These are phyloP conservation scores for Danaus chrysippus DNA, from an alignment of 2,888 invertebrate genomes.

Conservation along the genomic window DNA sequence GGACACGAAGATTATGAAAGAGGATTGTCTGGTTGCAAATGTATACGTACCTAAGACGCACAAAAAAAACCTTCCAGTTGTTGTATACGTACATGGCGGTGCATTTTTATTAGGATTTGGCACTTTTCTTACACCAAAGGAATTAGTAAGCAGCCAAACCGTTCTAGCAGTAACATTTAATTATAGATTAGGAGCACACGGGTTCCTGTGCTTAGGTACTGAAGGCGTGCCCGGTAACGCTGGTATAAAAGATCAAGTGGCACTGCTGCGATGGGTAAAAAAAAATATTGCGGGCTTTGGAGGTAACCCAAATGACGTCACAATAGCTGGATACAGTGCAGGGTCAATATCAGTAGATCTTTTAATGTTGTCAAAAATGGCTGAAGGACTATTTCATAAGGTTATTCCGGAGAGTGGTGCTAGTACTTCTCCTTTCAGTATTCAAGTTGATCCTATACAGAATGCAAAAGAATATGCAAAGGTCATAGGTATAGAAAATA, in stretches of 20 bases:
- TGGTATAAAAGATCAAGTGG: constrained; percentile 42
- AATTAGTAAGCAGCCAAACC: constrained; percentile 38
- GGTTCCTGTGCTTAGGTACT: constrained; percentile 37
- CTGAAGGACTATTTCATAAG: constrained; percentile 47
- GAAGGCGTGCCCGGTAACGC: constrained; percentile 39
- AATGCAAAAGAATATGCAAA: constrained; percentile 45
- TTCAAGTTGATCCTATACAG: constrained; percentile 45
- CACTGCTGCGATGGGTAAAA: constrained; percentile 38
- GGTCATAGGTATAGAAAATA: constrained; percentile 36
- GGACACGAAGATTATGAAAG: constrained; percentile 10
- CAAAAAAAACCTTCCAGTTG: constrained; percentile 43
- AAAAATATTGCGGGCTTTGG: constrained; percentile 40
- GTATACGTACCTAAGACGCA: constrained; percentile 35
- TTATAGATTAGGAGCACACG: constrained; percentile 44
- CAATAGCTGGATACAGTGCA: constrained; percentile 48
- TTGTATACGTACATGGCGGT: constrained; percentile 65
- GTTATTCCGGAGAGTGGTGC: constrained; percentile 50
- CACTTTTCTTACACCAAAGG: constrained; percentile 34
- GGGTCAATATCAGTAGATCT: constrained; percentile 48
- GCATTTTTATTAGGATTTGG: constrained; percentile 52
- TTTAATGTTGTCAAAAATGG: constrained; percentile 42
- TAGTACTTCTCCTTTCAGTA: constrained; percentile 34
- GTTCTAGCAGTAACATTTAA: constrained; percentile 47
- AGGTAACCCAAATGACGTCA: constrained; percentile 41
- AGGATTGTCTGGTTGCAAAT: constrained; percentile 38